phyloP scores from a whole-genome alignment of 2,113 vertebrate genomes.

The Sorex araneus region DNA sequence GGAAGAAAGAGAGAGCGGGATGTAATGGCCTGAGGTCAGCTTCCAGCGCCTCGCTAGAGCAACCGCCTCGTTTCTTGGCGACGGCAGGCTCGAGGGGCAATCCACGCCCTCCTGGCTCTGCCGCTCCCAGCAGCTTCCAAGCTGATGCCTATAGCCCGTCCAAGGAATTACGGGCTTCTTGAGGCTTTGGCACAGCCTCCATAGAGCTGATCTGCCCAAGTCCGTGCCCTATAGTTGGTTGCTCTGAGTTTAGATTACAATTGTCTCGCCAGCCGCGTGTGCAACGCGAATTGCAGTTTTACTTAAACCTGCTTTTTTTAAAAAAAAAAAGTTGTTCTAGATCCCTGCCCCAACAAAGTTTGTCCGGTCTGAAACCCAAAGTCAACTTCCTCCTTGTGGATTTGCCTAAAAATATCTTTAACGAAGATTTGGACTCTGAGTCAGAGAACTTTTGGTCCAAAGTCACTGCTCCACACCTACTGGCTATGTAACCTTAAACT shows the following conservation, averaged over 20 bases:
- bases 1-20: background rate
- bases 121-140: background rate
- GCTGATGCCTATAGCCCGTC: background rate
- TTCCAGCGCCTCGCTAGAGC: no score
- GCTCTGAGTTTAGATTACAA: slow-evolving; percentile 7
- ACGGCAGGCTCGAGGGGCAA: background rate
- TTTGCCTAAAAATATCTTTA: background rate
- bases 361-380: slow-evolving; percentile 25
- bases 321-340: background rate
- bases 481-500: background rate
- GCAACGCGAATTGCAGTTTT: background rate
- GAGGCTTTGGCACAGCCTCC: slow-evolving; percentile 4
- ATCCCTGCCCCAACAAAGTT: background rate
- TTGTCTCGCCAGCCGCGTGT: background rate
- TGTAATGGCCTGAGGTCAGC: no score
- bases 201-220: slow-evolving; percentile 5
- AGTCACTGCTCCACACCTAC: background rate
- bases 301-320: background rate
- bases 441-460: slow-evolving; percentile 38
- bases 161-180: background rate
- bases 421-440: background rate
- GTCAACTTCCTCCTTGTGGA: background rate
- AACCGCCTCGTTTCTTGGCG: background rate
- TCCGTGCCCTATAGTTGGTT: slow-evolving; percentile 1
- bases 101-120: background rate